These are phyloP conservation scores for Cynopterus sphinx DNA, from an alignment of 2,797 vertebrate species.

Conservation along the genomic window DNA sequence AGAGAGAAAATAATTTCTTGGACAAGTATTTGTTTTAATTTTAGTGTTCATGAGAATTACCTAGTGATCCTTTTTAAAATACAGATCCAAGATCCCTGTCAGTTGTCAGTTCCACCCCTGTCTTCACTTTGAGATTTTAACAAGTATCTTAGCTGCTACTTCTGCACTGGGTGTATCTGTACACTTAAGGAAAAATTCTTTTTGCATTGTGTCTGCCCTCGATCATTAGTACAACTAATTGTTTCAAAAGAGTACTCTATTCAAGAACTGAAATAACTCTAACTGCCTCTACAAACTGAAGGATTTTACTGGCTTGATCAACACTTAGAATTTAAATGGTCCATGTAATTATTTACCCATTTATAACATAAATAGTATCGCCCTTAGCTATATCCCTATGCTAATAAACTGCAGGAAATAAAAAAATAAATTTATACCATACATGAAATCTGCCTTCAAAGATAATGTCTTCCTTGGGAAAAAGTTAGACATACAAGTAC, in stretches of 20 bases:
- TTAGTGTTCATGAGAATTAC: background rate
- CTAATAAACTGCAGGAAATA: background rate
- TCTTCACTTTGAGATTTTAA: background rate
- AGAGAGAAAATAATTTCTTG: slow-evolving; percentile 10
- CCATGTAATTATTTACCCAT: background rate
- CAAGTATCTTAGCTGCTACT: background rate
- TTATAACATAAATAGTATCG: background rate
- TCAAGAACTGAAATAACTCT: background rate
- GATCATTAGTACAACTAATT: background rate
- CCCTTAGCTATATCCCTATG: background rate
- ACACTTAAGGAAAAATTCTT: background rate
- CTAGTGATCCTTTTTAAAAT: background rate
- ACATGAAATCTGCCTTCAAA: background rate
- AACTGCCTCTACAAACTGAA: background rate
- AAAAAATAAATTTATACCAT: background rate
- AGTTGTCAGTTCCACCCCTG: background rate
- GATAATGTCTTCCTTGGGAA: background rate
- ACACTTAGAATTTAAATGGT: background rate
- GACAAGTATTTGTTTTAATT: background rate
- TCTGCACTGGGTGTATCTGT: background rate
- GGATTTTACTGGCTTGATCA: background rate
- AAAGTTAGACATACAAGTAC: background rate
- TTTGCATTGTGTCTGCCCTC: background rate
- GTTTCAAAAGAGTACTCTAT: background rate
- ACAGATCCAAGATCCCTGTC: background rate